A percentile compares a stretch with the other conserved stretches of the same genome.
Evolutionary conservation across 2,888 invertebrate species (phyloP).

Genomic region (Parnassius smintheus): DNA sequence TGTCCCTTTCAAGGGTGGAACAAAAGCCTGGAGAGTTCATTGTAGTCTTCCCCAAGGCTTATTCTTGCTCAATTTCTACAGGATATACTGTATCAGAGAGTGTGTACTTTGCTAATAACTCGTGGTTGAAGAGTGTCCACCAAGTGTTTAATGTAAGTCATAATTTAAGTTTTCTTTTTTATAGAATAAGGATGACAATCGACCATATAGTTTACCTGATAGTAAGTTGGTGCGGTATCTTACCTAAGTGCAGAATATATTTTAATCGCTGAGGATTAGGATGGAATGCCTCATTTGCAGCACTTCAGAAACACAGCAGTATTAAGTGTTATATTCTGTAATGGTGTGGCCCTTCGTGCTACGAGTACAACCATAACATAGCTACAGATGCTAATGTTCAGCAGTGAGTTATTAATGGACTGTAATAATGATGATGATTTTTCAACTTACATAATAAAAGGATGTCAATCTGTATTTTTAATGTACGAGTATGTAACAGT

Average conservation of each 20-base stretch:
- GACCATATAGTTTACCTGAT: no score
- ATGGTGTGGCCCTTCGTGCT: background rate
- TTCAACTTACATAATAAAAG: no score
- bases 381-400: no score
- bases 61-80: slow-evolving; percentile 92
- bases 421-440: no score
- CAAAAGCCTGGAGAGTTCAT: slow-evolving; percentile 95
- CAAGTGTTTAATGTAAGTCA: slow-evolving; percentile 84
- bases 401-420: no score
- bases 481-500: no score
- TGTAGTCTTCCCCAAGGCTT: slow-evolving; percentile 92
- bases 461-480: no score
- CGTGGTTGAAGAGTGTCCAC: slow-evolving; percentile 88
- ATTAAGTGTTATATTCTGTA: background rate
- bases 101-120: slow-evolving; percentile 92
- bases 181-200: no score
- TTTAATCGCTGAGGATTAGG: no score
- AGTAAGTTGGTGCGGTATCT: no score
- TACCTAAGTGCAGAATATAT: no score
- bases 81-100: slow-evolving; percentile 95
- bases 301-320: background rate
- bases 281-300: background rate
- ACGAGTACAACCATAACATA: no score
- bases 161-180: background rate
- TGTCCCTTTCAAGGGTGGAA: slow-evolving; percentile 88